A percentile compares a stretch with the other conserved stretches of the same genome.
Evolutionary conservation across 2,797 vertebrate genomes (phyloP).

Genomic region (Peromyscus aztecus): DNA sequence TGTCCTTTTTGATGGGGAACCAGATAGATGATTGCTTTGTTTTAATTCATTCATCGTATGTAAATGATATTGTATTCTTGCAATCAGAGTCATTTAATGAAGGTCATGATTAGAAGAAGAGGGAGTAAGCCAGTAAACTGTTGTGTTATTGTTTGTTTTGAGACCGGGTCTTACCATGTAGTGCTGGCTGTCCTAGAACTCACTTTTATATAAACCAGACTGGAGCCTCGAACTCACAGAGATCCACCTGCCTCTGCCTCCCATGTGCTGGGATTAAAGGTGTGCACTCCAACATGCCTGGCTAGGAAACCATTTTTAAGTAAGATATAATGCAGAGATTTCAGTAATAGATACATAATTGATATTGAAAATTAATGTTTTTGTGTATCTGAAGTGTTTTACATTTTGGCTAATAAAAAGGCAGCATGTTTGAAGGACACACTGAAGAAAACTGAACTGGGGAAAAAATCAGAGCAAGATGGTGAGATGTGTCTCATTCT

Average conservation of each 20-base stretch:
- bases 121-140: not conserved
- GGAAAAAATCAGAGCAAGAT: slow-evolving; percentile 49
- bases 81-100: slow-evolving; percentile 59
- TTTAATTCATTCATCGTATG: slow-evolving; percentile 53
- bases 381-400: slow-evolving; percentile 27
- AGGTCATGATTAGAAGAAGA: slow-evolving; percentile 56
- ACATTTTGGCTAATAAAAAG: slow-evolving; percentile 60
- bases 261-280: not conserved
- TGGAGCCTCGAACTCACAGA: not conserved
- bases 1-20: not conserved
- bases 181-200: not conserved
- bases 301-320: slow-evolving; percentile 25
- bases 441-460: not conserved
- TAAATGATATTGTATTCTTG: slow-evolving; percentile 46
- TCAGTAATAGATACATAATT: slow-evolving; percentile 16
- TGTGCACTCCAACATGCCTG: not conserved
- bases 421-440: slow-evolving; percentile 35
- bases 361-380: slow-evolving; percentile 37
- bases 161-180: not conserved
- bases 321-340: slow-evolving; percentile 54
- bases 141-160: not conserved
- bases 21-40: slow-evolving; percentile 36
- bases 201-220: not conserved
- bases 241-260: not conserved
- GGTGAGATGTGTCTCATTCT: slow-evolving; percentile 48